Evolutionary conservation across 1,140 invertebrate species (phyloP), one percentile per base, ranked within the genome.

Genomic region (Neotoxoptera formosana): DNA sequence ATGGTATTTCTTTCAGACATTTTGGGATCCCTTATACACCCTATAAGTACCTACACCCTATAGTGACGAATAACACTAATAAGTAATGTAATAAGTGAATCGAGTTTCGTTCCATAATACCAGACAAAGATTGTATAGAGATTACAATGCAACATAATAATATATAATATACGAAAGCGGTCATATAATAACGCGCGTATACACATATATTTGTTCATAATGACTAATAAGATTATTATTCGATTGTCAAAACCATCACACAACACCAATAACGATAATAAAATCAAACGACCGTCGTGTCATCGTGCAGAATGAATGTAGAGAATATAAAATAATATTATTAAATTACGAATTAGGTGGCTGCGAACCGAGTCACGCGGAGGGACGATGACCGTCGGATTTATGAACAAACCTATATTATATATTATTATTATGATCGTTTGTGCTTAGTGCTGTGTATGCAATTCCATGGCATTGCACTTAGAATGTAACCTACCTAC

Each of bases 221-320:
- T 48, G 86, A 48, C 47, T 41, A n/a, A 87, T 48, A 87, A 7
- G 86, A 41, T 87, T n/a, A 87, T 48, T 87, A 48, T 48, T n/a
- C 30, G 30, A 48, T 87, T 87, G 23, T 48, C 36, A 87, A 87
- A 87, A 87, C 17, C 45, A 87, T 87, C 86, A 87, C 86, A 48
- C 45, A 48, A 23, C 45, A 34, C 86, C 86, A 41, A 87, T 48
- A 48, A 87, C 47, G 45, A 48, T 87, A 48, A 87, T 87, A 87
- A 87, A 87, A 87, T 45, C 17, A 87, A 84, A 86, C 84, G 84
- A 86, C 41, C 84, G 45, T 87, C 86, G 86, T 86, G 45, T n/a
- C 45, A 48, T 48, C 86, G 45, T 48, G 60, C 60, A 76, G 47
- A 87, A 87, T n/a, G 45, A 48, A 87, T n/a, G n/a, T 21, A 6